Evolutionary conservation across 37 sponge, comb jelly and placozoan species (phyloP).

Genomic region (Diacarnus erythraeanus): DNA sequence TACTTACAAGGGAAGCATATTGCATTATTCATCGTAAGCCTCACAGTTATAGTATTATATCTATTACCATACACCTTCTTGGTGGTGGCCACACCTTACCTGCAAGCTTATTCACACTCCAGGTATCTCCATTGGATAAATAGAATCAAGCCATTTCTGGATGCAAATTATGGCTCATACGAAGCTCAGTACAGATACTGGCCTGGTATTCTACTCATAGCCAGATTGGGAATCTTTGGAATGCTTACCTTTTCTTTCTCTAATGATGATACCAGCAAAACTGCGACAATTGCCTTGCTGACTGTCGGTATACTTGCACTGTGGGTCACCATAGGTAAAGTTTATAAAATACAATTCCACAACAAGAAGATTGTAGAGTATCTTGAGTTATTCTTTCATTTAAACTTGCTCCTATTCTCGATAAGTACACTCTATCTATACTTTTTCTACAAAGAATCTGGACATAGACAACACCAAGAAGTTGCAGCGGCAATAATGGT

Average conservation of each 20-base stretch:
- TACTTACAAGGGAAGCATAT: constrained; percentile 10
- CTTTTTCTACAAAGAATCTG: background rate
- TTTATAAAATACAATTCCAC: background rate
- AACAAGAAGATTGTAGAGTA: too few relatives aligned
- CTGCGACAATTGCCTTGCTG: background rate
- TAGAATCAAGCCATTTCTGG: constrained; percentile 25
- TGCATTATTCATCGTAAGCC: background rate
- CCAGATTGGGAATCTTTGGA: background rate
- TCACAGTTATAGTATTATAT: background rate
- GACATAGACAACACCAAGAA: background rate
- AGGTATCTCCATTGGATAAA: constrained; percentile 8
- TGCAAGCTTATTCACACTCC: background rate
- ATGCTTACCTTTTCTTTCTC: background rate
- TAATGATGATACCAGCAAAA: background rate
- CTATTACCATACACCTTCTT: constrained; percentile 1
- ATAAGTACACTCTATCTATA: background rate
- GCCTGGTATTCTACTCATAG: constrained; percentile 13
- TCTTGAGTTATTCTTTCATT: background rate
- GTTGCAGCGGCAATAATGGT: background rate
- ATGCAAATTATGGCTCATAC: constrained; percentile 11
- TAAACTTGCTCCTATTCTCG: background rate
- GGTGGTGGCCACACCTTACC: background rate
- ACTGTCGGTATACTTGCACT: background rate
- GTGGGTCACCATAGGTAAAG: background rate
- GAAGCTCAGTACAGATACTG: constrained; percentile 5